phyloP scores from a whole-genome alignment of 2,113 vertebrate species.

The Osmerus eperlanus region DNA sequence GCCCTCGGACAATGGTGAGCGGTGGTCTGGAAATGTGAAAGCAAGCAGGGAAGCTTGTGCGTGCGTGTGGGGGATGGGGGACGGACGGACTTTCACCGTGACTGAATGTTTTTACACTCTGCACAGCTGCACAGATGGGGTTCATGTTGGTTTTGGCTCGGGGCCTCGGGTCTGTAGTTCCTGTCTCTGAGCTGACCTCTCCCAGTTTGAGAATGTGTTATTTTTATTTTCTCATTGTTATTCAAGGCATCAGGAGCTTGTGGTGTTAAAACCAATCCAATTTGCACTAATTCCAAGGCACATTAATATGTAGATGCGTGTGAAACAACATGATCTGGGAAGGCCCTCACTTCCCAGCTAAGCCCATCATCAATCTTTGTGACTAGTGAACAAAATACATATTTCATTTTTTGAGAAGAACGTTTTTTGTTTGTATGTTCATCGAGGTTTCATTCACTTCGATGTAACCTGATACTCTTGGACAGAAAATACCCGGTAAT shows the following conservation, averaged over 20 bases:
- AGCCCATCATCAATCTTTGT: too few species aligned
- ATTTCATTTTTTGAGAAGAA: too few species aligned
- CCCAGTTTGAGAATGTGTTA: conserved; percentile 17
- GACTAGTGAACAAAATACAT: too few species aligned
- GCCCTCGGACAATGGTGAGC: conserved; percentile 87
- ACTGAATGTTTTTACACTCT: conserved; percentile 36
- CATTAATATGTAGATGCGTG: too few species aligned
- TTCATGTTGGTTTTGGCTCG: conserved; percentile 48
- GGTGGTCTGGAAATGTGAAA: background rate
- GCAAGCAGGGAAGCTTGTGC: background rate
- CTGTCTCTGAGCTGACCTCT: conserved; percentile 35
- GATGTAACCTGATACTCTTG: too few species aligned
- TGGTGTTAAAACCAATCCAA: background rate
- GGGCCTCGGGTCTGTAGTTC: conserved; percentile 40
- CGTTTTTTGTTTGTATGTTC: too few species aligned
- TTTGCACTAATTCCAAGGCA: background rate
- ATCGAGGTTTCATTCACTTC: too few species aligned
- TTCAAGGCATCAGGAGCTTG: conserved; percentile 16
- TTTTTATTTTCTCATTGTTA: conserved; percentile 27
- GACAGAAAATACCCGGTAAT: background rate
- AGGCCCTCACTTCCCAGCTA: too few species aligned
- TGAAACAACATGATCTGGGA: too few species aligned
- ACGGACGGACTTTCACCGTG: conserved; percentile 1
- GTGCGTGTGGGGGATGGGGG: too few species aligned
- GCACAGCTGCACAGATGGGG: conserved; percentile 24